Conservation (phyloP, 2,888 invertebrate genomes). For the Bembecia ichneumoniformis region DNA sequence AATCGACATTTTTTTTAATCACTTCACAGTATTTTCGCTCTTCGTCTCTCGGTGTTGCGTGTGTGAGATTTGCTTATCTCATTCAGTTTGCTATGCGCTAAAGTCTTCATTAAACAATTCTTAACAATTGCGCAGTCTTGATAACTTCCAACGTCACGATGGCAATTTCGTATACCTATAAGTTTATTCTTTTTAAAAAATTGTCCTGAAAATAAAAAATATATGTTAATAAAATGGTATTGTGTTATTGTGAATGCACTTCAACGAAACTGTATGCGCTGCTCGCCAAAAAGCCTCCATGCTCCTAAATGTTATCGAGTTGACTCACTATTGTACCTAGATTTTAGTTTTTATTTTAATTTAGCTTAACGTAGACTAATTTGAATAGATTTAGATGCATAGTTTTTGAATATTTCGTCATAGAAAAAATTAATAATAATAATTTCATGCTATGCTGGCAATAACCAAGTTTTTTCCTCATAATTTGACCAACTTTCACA, state of each 20-base stretch:
- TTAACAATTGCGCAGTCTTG: background rate
- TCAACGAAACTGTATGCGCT: constrained; percentile 30
- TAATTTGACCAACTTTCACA: too few relatives aligned
- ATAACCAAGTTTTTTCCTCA: too few relatives aligned
- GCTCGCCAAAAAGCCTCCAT: constrained; percentile 43
- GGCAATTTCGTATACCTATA: background rate
- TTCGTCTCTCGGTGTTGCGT: too few relatives aligned
- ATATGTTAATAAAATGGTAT: background rate
- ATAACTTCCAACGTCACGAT: too few relatives aligned
- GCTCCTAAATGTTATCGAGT: constrained; percentile 26
- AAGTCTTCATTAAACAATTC: background rate
- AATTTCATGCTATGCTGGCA: too few relatives aligned
- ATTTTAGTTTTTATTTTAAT: constrained; percentile 26
- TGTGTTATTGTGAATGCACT: constrained; percentile 46
- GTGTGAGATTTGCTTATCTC: too few relatives aligned
- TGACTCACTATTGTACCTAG: constrained; percentile 18
- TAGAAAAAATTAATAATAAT: too few relatives aligned
- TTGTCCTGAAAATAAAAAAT: background rate
- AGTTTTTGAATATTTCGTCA: constrained; percentile 3
- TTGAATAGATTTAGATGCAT: constrained; percentile 23
- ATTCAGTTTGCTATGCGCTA: too few relatives aligned
- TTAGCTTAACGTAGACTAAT: constrained; percentile 41
- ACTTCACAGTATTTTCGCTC: too few relatives aligned
- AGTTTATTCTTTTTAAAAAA: background rate
- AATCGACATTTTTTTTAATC: too few relatives aligned